Percentiles rank a stretch among this genome's conserved stretches.
Evolutionary conservation across 2,113 vertebrate species (phyloP).

Genomic region (Pimephales promelas): DNA sequence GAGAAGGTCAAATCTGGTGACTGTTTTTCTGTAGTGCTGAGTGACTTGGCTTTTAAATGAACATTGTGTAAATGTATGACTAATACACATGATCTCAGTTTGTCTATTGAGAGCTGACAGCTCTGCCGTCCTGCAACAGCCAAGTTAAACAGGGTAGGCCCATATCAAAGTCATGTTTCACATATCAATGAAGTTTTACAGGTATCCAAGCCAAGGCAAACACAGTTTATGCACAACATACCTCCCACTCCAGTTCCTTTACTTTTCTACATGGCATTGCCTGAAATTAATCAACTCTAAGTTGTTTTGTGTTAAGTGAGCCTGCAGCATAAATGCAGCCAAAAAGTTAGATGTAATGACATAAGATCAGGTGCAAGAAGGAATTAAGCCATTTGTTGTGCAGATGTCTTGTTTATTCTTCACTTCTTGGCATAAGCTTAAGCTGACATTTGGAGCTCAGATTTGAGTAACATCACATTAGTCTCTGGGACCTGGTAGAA

Average conservation of each 20-base stretch:
- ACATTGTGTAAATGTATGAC: slow-evolving; percentile 15
- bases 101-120: neutral
- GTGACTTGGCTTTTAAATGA: neutral
- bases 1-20: neutral
- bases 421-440: slow-evolving; percentile 18
- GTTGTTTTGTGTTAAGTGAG: neutral
- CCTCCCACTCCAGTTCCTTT: slow-evolving; percentile 10
- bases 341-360: slow-evolving; percentile 6
- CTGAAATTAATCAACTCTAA: neutral
- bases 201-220: slow-evolving; percentile 12
- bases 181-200: neutral
- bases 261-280: neutral
- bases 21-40: neutral
- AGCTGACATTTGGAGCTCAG: slow-evolving; percentile 6
- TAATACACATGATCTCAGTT: slow-evolving; percentile 6
- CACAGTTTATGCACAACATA: neutral
- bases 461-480: neutral
- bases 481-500: neutral
- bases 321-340: neutral
- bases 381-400: slow-evolving; percentile 10
- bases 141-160: slow-evolving; percentile 26
- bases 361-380: neutral
- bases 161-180: slow-evolving; percentile 18
- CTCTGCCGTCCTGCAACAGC: slow-evolving; percentile 12
- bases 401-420: neutral